A percentile compares a stretch with the other conserved stretches of the same genome.
These are phyloP conservation scores for Thripadectes ignobilis DNA, from an alignment of 2,797 vertebrate genomes.

Conservation along the genomic window DNA sequence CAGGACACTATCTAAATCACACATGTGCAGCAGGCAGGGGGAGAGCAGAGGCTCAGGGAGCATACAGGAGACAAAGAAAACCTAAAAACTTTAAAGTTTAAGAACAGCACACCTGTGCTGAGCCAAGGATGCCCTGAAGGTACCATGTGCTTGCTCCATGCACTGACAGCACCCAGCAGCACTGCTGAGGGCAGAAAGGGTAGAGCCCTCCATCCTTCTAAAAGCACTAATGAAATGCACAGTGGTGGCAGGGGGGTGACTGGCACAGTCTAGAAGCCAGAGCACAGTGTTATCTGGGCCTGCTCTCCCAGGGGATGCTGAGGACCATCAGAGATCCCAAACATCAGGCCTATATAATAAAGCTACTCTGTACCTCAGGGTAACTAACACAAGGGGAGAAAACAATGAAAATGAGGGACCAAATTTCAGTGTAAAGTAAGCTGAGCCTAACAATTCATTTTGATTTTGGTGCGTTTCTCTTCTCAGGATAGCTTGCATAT, in stretches of 20 bases:
- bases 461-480: not conserved
- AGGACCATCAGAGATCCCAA: not conserved
- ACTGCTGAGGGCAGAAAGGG: accelerated
- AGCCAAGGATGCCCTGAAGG: not conserved
- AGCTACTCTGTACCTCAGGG: not conserved
- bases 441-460: not conserved
- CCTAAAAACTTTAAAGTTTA: not conserved
- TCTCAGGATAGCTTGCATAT: not conserved
- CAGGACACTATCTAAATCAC: not conserved
- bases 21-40: not conserved
- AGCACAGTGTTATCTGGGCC: not conserved
- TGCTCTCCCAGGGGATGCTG: not conserved
- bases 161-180: not conserved
- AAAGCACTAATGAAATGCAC: accelerated
- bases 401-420: accelerated
- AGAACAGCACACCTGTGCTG: not conserved
- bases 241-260: not conserved
- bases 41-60: not conserved
- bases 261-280: not conserved
- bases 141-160: not conserved
- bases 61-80: not conserved
- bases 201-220: not conserved
- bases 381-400: not conserved
- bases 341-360: not conserved
- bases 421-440: not conserved